These are phyloP conservation scores for Polydrusus tereticollis DNA, from an alignment of 2,888 invertebrate genomes.

Conservation along the genomic window DNA sequence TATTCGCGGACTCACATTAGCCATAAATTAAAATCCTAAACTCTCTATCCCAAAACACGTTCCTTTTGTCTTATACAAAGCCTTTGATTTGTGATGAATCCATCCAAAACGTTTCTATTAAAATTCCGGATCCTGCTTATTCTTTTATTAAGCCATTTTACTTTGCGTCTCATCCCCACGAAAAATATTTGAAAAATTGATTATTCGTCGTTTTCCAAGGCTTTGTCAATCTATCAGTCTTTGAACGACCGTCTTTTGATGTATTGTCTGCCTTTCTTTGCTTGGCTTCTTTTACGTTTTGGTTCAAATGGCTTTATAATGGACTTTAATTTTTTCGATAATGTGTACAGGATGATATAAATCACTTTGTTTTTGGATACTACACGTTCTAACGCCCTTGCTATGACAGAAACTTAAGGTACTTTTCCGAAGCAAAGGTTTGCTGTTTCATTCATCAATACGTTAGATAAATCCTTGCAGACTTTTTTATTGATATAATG, in stretches of 20 bases:
- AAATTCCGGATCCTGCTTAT: slow-evolving; percentile 16
- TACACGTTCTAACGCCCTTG: too few species aligned
- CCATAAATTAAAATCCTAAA: too few species aligned
- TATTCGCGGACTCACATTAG: too few species aligned
- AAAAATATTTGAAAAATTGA: slow-evolving; percentile 42
- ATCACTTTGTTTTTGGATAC: too few species aligned
- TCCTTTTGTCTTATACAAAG: neutral
- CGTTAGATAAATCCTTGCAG: too few species aligned
- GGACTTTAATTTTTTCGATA: neutral
- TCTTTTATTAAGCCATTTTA: slow-evolving; percentile 36
- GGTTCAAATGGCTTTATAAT: slow-evolving; percentile 7
- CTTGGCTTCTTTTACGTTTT: neutral
- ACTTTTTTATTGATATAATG: too few species aligned
- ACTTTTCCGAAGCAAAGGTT: too few species aligned
- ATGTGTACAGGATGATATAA: neutral
- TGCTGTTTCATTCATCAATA: too few species aligned
- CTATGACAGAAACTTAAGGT: too few species aligned
- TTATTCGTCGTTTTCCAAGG: slow-evolving; percentile 30
- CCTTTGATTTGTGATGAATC: neutral
- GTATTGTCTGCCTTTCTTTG: slow-evolving; percentile 12
- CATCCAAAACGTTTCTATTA: neutral
- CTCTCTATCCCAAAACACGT: too few species aligned
- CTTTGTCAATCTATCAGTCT: slow-evolving; percentile 31
- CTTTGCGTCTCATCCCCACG: slow-evolving; percentile 27
- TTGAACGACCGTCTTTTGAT: slow-evolving; percentile 20